Conservation (phyloP, 2,797 vertebrate genomes). For the Tauraco hartlaubi region DNA sequence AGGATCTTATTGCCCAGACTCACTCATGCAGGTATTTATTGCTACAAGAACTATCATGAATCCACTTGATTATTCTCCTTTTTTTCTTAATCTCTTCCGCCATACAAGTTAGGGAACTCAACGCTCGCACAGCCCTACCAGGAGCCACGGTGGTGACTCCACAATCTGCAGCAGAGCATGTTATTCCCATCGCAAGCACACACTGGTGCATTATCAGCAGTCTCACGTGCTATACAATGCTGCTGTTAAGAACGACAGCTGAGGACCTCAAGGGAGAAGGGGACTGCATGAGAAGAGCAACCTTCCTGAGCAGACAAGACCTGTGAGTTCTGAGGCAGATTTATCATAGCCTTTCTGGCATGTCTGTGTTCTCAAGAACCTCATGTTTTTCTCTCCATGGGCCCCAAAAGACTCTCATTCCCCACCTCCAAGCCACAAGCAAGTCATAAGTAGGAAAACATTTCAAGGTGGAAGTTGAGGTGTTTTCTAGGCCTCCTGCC, state of each 20-base stretch:
- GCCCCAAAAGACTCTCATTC: neutral
- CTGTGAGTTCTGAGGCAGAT: neutral
- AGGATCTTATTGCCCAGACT: neutral
- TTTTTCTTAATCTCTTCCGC: neutral
- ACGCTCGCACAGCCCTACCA: fast-evolving
- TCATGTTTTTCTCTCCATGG: neutral
- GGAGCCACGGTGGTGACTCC: neutral
- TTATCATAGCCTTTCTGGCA: neutral
- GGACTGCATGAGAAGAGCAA: neutral
- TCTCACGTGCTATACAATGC: neutral
- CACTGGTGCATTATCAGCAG: neutral
- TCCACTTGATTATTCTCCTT: neutral
- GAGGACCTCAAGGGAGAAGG: neutral
- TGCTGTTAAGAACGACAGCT: neutral
- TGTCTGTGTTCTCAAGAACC: neutral
- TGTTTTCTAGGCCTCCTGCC: neutral
- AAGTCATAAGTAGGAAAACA: neutral
- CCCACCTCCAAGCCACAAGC: neutral
- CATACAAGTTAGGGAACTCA: neutral
- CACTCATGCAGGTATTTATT: neutral
- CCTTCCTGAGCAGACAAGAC: neutral
- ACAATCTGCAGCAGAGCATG: neutral
- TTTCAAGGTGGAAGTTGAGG: neutral
- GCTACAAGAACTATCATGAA: neutral
- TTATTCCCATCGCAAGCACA: fast-evolving